Conservation (phyloP, 2,797 vertebrate species). For the Cyclura pinguis region DNA sequence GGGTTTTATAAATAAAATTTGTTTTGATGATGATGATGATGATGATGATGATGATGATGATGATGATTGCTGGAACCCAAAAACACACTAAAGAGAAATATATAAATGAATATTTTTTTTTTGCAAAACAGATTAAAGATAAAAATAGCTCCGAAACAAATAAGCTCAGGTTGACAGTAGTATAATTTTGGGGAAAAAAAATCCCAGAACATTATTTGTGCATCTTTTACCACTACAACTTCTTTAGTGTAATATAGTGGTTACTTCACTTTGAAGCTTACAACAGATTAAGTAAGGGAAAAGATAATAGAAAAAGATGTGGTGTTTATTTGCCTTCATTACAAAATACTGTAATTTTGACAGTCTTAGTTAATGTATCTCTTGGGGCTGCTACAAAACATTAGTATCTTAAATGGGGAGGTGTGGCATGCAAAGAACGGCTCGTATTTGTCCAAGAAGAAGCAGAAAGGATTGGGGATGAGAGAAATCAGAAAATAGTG, state of each 20-base stretch:
- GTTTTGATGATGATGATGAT: too few relatives aligned
- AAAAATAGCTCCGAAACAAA: too few relatives aligned
- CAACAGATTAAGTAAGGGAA: background rate
- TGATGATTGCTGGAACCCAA: too few relatives aligned
- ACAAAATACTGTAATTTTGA: background rate
- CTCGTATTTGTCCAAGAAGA: conserved; percentile 4
- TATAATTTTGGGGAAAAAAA: conserved; percentile 6
- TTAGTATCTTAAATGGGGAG: conserved; percentile 19
- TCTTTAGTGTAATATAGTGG: background rate
- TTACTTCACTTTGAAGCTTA: conserved; percentile 13
- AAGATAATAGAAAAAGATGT: background rate
- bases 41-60: too few relatives aligned
- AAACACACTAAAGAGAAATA: too few relatives aligned
- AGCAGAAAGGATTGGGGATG: background rate
- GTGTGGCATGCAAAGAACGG: background rate
- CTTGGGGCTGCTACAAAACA: background rate
- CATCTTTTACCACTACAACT: background rate
- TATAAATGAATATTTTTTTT: background rate
- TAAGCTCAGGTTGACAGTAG: background rate
- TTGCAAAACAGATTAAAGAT: conserved; percentile 4
- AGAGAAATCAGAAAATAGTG: background rate
- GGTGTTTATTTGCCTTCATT: conserved; percentile 7
- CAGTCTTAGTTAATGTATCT: background rate
- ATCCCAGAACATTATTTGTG: conserved; percentile 27
- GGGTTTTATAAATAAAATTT: too few relatives aligned